Conservation (phyloP, 1,140 invertebrate genomes). For the Pygmarrhopalites habei region DNA sequence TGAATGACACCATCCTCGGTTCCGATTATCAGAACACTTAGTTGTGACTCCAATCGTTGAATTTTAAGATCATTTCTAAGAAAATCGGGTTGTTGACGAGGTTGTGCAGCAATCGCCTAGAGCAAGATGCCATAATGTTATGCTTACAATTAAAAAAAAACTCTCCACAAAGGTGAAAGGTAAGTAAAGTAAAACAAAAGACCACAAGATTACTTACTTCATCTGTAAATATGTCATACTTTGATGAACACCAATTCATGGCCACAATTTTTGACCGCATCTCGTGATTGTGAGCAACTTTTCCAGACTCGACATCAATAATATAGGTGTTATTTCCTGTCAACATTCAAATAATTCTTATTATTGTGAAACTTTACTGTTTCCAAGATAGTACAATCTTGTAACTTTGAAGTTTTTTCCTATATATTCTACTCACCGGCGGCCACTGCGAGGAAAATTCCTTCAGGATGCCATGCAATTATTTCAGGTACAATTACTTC, state of each 20-base stretch:
- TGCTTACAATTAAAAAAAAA: background rate
- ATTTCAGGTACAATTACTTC: conserved; percentile 45
- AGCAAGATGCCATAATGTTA: background rate
- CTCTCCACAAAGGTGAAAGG: no score
- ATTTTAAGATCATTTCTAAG: conserved; percentile 23
- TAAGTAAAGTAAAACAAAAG: no score
- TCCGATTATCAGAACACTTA: conserved; percentile 26
- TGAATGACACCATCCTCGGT: conserved; percentile 18
- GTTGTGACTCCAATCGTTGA: conserved; percentile 19
- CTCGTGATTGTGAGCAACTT: conserved; percentile 27
- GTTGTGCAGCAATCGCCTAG: conserved; percentile 21
- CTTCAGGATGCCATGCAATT: conserved; percentile 88
- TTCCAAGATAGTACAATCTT: no score
- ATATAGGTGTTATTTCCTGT: conserved; percentile 14
- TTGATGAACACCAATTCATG: conserved; percentile 25
- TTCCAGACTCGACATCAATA: conserved; percentile 32
- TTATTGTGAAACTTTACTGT: background rate
- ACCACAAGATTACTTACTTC: conserved; percentile 23
- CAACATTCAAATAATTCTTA: background rate
- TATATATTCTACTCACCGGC: conserved; percentile 41
- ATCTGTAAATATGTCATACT: conserved; percentile 15
- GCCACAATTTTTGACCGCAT: conserved; percentile 11
- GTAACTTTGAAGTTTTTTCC: background rate
- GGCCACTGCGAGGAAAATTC: conserved; percentile 71
- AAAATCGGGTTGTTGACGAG: conserved; percentile 23